Base-by-base conservation (phyloP, 2,113 vertebrate genomes). In the Trematocara variabile region DNA sequence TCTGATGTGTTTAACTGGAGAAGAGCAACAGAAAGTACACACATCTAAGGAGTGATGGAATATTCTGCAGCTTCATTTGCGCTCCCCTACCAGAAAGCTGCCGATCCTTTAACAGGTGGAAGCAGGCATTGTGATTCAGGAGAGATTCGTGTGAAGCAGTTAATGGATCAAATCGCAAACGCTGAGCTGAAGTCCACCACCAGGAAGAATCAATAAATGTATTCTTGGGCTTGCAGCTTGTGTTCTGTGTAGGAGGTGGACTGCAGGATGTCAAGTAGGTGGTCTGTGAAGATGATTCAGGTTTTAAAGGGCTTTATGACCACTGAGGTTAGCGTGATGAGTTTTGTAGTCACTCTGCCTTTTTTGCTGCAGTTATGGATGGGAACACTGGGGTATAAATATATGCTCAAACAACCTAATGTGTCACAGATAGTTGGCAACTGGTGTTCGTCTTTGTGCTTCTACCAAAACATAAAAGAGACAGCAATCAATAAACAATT, bases 141-240 rank as follows among this genome's bases (percentile, higher is more conserved):
- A 22, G 30, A 85, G 77, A 54, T 70, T 37, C 68, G 30, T 52
- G 37, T 83, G 86, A 91, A 55, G 54, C 77, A 58, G 85, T 77
- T 81, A 37, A 81, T 79, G 79, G 79, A 86, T 91, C 91, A 87
- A 84, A 92, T 84, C 25, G 37, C 80, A 48, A 90, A 41, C 7
- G 6, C 54, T 85, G 65, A 77, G 81, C 46, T 87, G 12, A 79
- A 79, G 85, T 82, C 81, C 80, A 75, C 20, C 39, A 53, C 34
- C 80, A 82, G 73, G 65, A 34, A 46, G 86, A 77, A 84, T 88
- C 46, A 28, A 60, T 84, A 44, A 77, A 83, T 33, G 73, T 79
- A 79, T 46, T 20, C 55, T 22, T 46, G 65, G 50, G 65, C 30
- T 78, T 80, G 58, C 65, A 25, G 60, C 70, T 44, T 16, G 13